These are phyloP conservation scores for Nephrotoma guestfalica DNA, from an alignment of 2,888 invertebrate genomes.

Conservation along the genomic window DNA sequence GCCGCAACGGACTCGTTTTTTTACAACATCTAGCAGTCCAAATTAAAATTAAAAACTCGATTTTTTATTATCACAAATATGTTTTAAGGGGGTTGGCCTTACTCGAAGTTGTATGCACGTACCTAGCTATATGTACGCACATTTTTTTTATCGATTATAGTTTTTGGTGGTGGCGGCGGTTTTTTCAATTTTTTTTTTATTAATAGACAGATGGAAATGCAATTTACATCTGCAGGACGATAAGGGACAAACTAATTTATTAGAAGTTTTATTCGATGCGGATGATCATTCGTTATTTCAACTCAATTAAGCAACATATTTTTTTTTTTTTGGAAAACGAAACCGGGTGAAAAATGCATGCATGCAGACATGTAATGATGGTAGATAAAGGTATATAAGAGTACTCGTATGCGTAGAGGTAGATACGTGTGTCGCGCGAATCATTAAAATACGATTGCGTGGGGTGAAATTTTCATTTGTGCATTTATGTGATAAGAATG, in stretches of 20 bases:
- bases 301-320: neutral
- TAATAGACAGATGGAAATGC: conserved; percentile 3
- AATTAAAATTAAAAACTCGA: neutral
- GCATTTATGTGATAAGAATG: neutral
- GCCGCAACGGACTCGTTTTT: neutral
- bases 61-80: neutral
- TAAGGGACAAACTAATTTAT: neutral
- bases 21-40: neutral
- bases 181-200: neutral
- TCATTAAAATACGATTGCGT: neutral
- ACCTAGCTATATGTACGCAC: neutral
- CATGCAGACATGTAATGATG: neutral
- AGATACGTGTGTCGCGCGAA: neutral
- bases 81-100: neutral
- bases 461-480: neutral
- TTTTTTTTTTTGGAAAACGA: neutral
- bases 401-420: neutral
- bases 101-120: neutral
- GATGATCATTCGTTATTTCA: neutral
- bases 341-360: neutral
- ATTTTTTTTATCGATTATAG: neutral
- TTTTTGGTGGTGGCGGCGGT: neutral
- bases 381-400: neutral
- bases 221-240: conserved; percentile 4
- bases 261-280: neutral